These are phyloP conservation scores for Hypomecis punctinalis DNA, from an alignment of 2,888 invertebrate genomes.

Conservation along the genomic window DNA sequence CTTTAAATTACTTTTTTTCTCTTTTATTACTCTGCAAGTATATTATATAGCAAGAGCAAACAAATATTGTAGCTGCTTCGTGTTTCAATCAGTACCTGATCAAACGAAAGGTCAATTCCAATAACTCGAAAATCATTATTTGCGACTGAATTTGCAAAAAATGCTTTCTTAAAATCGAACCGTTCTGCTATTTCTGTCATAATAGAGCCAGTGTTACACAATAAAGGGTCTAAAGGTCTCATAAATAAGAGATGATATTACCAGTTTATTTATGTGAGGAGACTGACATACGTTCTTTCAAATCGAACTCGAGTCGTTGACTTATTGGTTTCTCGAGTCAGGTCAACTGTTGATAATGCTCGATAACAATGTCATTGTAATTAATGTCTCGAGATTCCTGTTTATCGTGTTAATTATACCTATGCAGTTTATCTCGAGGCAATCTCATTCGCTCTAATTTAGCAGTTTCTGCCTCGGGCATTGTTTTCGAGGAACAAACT, in stretches of 20 bases:
- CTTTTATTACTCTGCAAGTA: no score
- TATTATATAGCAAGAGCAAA: no score
- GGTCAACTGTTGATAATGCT: constrained; percentile 59
- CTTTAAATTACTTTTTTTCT: no score
- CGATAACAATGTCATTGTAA: constrained; percentile 75
- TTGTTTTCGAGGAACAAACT: constrained; percentile 66
- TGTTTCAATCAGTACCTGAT: no score
- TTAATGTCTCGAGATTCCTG: constrained; percentile 54
- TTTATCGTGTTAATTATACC: constrained; percentile 54
- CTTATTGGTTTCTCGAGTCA: constrained; percentile 69
- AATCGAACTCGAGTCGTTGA: constrained; percentile 67
- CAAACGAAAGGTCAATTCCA: no score
- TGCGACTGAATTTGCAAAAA: background rate
- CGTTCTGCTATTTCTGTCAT: constrained; percentile 3
- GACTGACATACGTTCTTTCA: constrained; percentile 65
- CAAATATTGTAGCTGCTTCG: no score
- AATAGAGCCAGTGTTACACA: constrained; percentile 48
- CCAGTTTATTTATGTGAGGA: constrained; percentile 48
- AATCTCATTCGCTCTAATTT: constrained; percentile 51
- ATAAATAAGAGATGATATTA: constrained; percentile 53
- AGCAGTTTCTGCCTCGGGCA: constrained; percentile 57
- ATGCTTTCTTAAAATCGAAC: background rate
- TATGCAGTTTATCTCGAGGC: constrained; percentile 27
- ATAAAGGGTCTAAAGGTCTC: constrained; percentile 42
- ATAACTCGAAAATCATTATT: no score